Evolutionary conservation across 2,113 vertebrate genomes (phyloP).

Genomic region (Muntiacus reevesi): DNA sequence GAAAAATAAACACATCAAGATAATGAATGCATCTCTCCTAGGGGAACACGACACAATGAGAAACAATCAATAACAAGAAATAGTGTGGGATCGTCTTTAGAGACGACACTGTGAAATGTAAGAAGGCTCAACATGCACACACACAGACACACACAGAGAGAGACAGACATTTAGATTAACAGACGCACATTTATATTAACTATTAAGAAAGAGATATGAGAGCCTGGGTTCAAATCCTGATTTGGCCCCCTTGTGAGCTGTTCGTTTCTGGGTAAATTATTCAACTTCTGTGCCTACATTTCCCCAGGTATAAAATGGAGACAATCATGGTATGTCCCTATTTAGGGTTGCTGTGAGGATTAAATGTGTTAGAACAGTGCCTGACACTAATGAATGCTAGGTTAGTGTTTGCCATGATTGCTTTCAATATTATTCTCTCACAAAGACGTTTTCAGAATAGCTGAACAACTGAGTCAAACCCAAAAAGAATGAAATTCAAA

Average conservation of each 20-base stretch:
- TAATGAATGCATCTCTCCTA: slow-evolving; percentile 55
- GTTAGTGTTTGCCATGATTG: not conserved
- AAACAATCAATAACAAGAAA: slow-evolving; percentile 39
- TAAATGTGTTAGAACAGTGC: not conserved
- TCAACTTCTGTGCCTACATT: not conserved
- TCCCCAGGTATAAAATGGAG: not conserved
- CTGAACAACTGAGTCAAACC: not conserved
- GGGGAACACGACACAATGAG: not conserved
- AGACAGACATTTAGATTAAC: not conserved
- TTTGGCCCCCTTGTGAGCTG: not conserved
- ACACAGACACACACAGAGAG: not conserved
- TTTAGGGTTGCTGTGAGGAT: not conserved
- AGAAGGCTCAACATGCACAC: not conserved
- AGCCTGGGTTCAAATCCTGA: not conserved
- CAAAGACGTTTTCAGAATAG: not conserved
- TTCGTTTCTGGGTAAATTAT: not conserved
- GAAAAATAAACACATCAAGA: slow-evolving; percentile 65
- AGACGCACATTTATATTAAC: not conserved
- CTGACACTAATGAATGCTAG: not conserved
- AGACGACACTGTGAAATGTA: slow-evolving; percentile 24
- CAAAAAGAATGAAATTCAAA: not conserved
- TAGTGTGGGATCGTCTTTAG: not conserved
- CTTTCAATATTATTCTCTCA: not conserved
- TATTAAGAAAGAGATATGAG: not conserved
- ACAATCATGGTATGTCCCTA: not conserved